Conservation (phyloP, 2,797 vertebrate genomes). For the Epinephelus malabaricus region DNA sequence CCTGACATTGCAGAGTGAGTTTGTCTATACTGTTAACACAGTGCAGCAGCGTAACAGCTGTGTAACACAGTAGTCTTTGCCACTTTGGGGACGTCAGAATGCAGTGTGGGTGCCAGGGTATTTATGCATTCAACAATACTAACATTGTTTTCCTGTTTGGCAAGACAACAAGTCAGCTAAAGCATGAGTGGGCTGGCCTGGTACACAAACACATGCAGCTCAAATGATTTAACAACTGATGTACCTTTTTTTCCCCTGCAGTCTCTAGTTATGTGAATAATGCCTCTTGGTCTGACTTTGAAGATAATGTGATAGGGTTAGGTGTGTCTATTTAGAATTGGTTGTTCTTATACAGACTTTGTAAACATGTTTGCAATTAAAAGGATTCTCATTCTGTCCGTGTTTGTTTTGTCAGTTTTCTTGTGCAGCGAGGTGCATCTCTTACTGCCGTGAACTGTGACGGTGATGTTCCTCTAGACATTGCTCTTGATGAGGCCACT, state of each 20-base stretch:
- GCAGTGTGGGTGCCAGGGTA: constrained; percentile 59
- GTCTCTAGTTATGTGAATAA: constrained; percentile 8
- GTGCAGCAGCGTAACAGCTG: constrained; percentile 27
- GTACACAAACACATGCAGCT: constrained; percentile 35
- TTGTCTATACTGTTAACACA: constrained; percentile 22
- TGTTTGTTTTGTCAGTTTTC: constrained; percentile 84
- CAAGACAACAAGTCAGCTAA: constrained; percentile 48
- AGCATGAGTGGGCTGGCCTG: constrained; percentile 52
- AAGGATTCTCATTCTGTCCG: neutral
- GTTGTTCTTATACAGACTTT: neutral
- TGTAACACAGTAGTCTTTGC: constrained; percentile 24
- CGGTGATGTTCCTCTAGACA: constrained; percentile 92
- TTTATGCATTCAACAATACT: constrained; percentile 74
- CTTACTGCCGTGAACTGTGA: constrained; percentile 93
- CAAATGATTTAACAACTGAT: constrained; percentile 32
- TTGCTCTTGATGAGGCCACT: constrained; percentile 91
- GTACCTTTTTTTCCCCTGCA: neutral
- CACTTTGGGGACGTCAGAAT: constrained; percentile 36
- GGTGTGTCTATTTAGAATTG: neutral
- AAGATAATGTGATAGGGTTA: constrained; percentile 6
- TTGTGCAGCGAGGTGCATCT: constrained; percentile 88
- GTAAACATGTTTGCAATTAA: neutral
- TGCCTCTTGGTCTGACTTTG: neutral
- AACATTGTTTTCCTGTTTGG: constrained; percentile 76
- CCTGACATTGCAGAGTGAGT: constrained; percentile 92